Evolutionary conservation across 1,140 invertebrate species (phyloP).

Genomic region (Bombus impatiens): DNA sequence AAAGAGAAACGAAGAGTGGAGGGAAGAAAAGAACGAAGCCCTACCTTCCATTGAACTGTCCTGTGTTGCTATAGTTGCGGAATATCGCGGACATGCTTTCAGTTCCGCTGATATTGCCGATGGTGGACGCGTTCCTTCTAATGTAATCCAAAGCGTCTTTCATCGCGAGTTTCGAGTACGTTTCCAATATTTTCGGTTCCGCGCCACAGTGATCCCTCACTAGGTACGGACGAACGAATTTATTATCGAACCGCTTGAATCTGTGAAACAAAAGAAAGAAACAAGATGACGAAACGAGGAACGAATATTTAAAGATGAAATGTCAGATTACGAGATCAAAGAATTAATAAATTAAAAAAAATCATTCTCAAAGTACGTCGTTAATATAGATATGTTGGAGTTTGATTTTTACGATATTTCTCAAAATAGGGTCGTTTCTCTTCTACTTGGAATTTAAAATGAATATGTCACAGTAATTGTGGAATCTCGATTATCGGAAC

Average conservation of each 20-base stretch:
- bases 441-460: too few species aligned
- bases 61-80: constrained; percentile 90
- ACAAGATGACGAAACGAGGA: not conserved
- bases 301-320: not conserved
- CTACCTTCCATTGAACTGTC: constrained; percentile 92
- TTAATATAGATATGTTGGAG: too few species aligned
- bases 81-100: constrained; percentile 95
- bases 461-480: too few species aligned
- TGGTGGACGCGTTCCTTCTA: constrained; percentile 91
- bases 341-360: not conserved
- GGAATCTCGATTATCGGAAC: too few species aligned
- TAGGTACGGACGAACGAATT: constrained; percentile 94
- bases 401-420: too few species aligned
- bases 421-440: too few species aligned
- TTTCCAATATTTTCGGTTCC: constrained; percentile 97
- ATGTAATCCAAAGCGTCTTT: constrained; percentile 96
- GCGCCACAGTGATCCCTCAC: constrained; percentile 93
- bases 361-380: not conserved
- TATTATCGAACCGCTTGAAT: constrained; percentile 97
- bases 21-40: not conserved
- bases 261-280: constrained; percentile 76
- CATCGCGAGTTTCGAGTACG: constrained; percentile 96
- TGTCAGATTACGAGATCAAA: not conserved
- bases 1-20: not conserved
- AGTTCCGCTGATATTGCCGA: constrained; percentile 91